A percentile compares a stretch with the other conserved stretches of the same genome.
Conservation (phyloP, 2,888 invertebrate genomes). For the Prenolepis imparis region DNA sequence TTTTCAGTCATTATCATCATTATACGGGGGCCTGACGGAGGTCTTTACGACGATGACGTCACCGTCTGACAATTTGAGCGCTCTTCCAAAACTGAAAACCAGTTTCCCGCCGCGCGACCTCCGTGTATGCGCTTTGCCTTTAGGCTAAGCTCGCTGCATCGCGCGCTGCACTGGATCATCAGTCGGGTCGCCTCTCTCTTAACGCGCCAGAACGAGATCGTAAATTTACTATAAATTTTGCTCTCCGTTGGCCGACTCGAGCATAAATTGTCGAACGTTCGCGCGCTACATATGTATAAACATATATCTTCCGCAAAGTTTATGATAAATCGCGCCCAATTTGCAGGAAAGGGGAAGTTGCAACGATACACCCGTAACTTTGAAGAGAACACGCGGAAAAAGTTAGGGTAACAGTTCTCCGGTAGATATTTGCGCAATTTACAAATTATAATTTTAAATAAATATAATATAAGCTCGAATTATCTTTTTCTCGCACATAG, state of each 20-base stretch:
- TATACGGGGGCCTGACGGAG: slow-evolving; percentile 57
- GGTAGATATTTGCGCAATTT: background rate
- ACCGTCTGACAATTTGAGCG: slow-evolving; percentile 83
- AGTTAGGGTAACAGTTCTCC: background rate
- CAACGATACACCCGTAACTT: too few species aligned
- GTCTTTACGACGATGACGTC: slow-evolving; percentile 79
- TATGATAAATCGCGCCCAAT: slow-evolving; percentile 39
- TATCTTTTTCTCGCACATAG: background rate
- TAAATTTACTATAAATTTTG: slow-evolving; percentile 63
- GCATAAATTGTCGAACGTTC: slow-evolving; percentile 49
- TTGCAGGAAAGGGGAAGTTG: background rate
- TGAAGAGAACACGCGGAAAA: background rate
- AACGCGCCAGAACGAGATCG: slow-evolving; percentile 41
- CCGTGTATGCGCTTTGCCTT: slow-evolving; percentile 58
- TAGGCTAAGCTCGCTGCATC: slow-evolving; percentile 54
- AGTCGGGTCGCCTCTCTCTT: background rate
- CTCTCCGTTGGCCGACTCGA: slow-evolving; percentile 24
- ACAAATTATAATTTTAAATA: background rate
- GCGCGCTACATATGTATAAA: slow-evolving; percentile 31
- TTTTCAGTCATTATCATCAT: slow-evolving; percentile 72
- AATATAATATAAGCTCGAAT: background rate
- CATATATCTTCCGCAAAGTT: slow-evolving; percentile 13
- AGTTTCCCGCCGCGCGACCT: slow-evolving; percentile 78
- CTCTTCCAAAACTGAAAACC: slow-evolving; percentile 82
- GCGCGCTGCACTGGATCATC: background rate